A percentile compares a stretch with the other conserved stretches of the same genome.
These are phyloP conservation scores for Tineola bisselliella DNA, from an alignment of 2,888 invertebrate genomes.

Conservation along the genomic window DNA sequence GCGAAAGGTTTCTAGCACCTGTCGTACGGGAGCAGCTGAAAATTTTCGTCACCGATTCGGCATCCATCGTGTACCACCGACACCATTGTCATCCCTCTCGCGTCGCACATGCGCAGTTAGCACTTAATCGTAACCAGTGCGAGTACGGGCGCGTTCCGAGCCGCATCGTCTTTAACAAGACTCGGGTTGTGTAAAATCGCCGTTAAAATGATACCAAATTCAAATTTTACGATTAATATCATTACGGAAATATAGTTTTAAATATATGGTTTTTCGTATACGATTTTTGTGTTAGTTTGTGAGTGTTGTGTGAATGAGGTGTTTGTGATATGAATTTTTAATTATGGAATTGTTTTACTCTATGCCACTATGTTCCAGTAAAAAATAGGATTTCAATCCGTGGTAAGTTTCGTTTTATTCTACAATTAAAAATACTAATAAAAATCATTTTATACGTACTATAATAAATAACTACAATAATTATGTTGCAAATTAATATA, in stretches of 20 bases:
- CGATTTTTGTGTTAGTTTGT: neutral
- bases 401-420: neutral
- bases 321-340: neutral
- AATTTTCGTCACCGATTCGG: slow-evolving; percentile 13
- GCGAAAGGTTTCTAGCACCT: neutral
- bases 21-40: slow-evolving; percentile 9
- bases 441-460: neutral
- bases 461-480: neutral
- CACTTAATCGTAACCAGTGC: neutral
- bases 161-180: neutral
- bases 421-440: neutral
- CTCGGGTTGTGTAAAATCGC: neutral
- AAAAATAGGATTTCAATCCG: neutral
- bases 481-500: no score
- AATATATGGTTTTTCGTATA: neutral
- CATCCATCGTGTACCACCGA: slow-evolving; percentile 12
- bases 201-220: neutral
- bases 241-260: neutral
- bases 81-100: slow-evolving; percentile 8
- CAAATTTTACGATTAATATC: neutral
- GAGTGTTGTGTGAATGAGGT: neutral
- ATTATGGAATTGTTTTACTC: neutral
- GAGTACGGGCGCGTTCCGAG: neutral
- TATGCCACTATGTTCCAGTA: neutral
- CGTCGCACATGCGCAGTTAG: neutral